phyloP scores from a whole-genome alignment of 2,797 vertebrate species.

The Diplodus sargus region DNA sequence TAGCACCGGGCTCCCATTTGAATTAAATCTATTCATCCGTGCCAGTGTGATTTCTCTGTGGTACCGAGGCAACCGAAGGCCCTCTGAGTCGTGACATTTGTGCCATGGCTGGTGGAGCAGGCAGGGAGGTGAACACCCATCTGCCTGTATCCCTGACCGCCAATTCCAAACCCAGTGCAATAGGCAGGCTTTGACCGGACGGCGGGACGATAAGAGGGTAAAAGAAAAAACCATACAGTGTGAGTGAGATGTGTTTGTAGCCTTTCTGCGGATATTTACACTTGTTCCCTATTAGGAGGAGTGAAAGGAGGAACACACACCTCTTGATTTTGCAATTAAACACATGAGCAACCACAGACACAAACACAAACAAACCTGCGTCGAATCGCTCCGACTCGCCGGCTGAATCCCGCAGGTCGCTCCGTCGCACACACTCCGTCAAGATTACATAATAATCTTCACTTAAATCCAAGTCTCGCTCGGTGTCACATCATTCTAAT shows the following conservation, averaged over 20 bases:
- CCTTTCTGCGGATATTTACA: constrained; percentile 7
- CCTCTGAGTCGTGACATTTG: constrained; percentile 76
- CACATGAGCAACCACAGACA: constrained; percentile 15
- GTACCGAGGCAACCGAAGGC: constrained; percentile 53
- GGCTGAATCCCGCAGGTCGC: constrained; percentile 45
- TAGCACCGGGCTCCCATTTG: constrained; percentile 63
- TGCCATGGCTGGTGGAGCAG: constrained; percentile 66
- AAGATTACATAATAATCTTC: constrained; percentile 61
- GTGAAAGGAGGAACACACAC: constrained; percentile 5
- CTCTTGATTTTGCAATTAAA: constrained; percentile 26
- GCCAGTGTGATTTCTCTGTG: constrained; percentile 71
- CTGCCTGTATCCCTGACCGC: constrained; percentile 50
- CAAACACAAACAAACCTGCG: constrained; percentile 14
- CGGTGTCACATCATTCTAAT: constrained; percentile 53
- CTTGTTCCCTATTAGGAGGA: not conserved
- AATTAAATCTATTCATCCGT: constrained; percentile 77
- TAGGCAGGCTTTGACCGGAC: not conserved
- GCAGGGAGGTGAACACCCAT: constrained; percentile 60
- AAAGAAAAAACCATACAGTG: not conserved
- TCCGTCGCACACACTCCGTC: constrained; percentile 44
- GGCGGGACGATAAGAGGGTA: constrained; percentile 10
- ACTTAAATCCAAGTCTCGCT: constrained; percentile 62
- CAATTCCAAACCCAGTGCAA: constrained; percentile 22
- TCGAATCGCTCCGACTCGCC: constrained; percentile 1
- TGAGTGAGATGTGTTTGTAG: not conserved